Percentiles rank a stretch among this genome's conserved stretches.
Conservation (phyloP, 2,888 invertebrate genomes). For the Euzetes globulus region DNA sequence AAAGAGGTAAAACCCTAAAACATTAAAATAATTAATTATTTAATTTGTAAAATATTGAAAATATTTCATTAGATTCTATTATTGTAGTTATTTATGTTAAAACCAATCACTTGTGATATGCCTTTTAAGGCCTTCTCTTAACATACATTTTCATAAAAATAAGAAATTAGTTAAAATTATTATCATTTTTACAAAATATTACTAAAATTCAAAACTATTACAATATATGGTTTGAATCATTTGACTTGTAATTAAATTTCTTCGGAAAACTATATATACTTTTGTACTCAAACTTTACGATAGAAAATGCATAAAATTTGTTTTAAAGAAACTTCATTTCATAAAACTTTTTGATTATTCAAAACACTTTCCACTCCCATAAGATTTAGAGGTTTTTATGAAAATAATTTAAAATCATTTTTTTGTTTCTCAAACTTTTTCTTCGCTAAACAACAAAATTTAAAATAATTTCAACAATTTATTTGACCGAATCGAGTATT, state of each 20-base stretch:
- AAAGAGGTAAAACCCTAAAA: not conserved
- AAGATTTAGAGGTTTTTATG: not conserved
- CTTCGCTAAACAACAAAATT: no score
- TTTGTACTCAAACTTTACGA: not conserved
- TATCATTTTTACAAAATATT: not conserved
- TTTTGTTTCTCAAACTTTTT: no score
- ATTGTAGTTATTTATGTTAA: not conserved
- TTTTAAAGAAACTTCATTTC: no score
- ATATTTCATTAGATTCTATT: no score
- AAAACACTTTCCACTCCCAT: not conserved
- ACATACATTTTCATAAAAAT: not conserved
- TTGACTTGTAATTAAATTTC: no score
- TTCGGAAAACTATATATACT: not conserved
- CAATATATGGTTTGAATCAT: not conserved
- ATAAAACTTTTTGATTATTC: no score
- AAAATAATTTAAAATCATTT: not conserved
- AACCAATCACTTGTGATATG: not conserved
- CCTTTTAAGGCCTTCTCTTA: not conserved
- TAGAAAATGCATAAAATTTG: no score
- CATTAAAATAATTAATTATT: not conserved
- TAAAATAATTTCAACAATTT: no score
- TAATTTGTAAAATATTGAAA: no score
- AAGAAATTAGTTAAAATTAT: not conserved
- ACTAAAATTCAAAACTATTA: not conserved
- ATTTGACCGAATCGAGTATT: no score